Evolutionary conservation across 1,140 invertebrate species (phyloP).

Genomic region (Eufriesea mexicana): DNA sequence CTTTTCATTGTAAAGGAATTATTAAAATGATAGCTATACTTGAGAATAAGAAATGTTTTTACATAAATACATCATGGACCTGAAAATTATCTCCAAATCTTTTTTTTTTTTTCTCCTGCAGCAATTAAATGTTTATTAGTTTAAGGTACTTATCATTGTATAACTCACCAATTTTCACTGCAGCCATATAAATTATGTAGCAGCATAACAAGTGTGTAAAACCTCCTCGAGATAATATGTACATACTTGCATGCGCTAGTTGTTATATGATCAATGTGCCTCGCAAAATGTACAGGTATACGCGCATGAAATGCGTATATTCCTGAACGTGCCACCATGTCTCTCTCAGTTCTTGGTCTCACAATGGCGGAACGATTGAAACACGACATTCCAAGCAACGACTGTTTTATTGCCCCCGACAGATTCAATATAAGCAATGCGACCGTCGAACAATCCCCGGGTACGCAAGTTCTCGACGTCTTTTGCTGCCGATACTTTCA

Average conservation of each 20-base stretch:
- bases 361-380: slow-evolving; percentile 69
- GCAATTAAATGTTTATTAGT: neutral
- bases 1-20: too few species aligned
- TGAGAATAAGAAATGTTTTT: too few species aligned
- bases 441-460: slow-evolving; percentile 45
- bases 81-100: too few species aligned
- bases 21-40: too few species aligned
- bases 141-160: neutral
- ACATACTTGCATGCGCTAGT: neutral
- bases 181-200: neutral
- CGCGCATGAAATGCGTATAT: slow-evolving; percentile 10
- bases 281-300: neutral
- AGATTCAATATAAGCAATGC: slow-evolving; percentile 51
- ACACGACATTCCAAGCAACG: slow-evolving; percentile 63
- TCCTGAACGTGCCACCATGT: slow-evolving; percentile 9
- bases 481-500: slow-evolving; percentile 36
- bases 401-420: slow-evolving; percentile 64
- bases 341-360: slow-evolving; percentile 52
- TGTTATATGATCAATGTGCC: slow-evolving; percentile 32
- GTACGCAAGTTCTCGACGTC: slow-evolving; percentile 34
- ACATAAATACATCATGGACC: too few species aligned
- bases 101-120: neutral
- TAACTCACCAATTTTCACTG: neutral
- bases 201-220: neutral
- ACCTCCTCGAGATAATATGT: neutral